These are phyloP conservation scores for Tragelaphus scriptus DNA, from an alignment of 2,113 vertebrate genomes.

Conservation along the genomic window DNA sequence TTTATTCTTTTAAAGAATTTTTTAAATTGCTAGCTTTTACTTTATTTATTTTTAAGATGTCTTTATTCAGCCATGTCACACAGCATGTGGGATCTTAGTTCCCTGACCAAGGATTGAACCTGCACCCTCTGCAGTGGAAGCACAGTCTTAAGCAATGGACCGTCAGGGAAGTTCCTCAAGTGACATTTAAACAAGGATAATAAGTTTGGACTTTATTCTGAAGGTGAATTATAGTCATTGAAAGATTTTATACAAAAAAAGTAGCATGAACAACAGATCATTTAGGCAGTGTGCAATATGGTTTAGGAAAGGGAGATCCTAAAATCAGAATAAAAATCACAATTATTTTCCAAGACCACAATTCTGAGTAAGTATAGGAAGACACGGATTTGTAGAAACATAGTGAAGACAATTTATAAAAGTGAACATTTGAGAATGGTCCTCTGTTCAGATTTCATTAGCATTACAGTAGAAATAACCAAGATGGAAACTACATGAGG, in stretches of 20 bases:
- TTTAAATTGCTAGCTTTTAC: neutral
- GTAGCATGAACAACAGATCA: neutral
- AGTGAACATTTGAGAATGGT: neutral
- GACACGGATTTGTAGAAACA: neutral
- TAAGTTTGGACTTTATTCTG: neutral
- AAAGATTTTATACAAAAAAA: neutral
- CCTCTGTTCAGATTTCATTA: neutral
- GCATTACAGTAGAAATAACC: neutral
- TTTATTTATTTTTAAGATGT: neutral
- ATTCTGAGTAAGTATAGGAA: neutral
- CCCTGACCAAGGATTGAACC: neutral
- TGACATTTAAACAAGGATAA: neutral
- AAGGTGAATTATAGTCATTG: neutral
- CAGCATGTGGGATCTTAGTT: neutral
- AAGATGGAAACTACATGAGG: neutral
- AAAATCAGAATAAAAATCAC: neutral
- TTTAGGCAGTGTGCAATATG: neutral
- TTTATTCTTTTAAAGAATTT: neutral
- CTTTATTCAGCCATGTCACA: neutral
- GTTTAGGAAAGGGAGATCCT: neutral
- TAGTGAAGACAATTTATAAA: neutral
- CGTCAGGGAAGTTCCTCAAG: neutral
- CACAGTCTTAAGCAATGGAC: neutral
- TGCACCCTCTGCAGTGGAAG: neutral
- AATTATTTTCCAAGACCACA: neutral